These are phyloP conservation scores for Hemibagrus wyckioides DNA, from an alignment of 2,113 vertebrate species.

Conservation along the genomic window DNA sequence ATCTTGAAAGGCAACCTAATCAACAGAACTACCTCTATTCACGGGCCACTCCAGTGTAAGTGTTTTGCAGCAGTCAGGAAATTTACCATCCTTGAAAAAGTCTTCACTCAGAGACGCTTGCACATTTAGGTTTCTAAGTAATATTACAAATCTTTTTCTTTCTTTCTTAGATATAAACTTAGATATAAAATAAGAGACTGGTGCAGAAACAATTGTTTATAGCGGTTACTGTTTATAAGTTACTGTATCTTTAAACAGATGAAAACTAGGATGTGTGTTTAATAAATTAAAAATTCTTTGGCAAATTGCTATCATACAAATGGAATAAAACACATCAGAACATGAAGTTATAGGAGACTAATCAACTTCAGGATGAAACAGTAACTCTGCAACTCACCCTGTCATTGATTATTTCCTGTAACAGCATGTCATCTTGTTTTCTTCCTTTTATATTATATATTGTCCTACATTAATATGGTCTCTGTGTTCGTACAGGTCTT, in stretches of 20 bases:
- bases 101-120: too few relatives aligned
- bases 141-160: neutral
- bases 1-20: neutral
- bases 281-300: neutral
- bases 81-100: neutral
- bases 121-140: neutral
- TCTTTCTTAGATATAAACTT: neutral
- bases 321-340: neutral
- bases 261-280: neutral
- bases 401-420: neutral
- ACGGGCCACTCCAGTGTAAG: neutral
- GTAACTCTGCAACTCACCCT: neutral
- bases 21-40: neutral
- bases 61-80: neutral
- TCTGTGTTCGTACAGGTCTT: slow-evolving; percentile 67
- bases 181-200: neutral
- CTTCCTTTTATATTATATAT: neutral
- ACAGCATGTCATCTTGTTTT: neutral
- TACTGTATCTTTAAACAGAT: neutral
- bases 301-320: neutral
- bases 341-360: neutral
- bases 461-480: slow-evolving; percentile 1
- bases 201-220: neutral
- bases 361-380: neutral
- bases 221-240: neutral